phyloP scores from a whole-genome alignment of 2,797 vertebrate species.

The Siniperca obscura region DNA sequence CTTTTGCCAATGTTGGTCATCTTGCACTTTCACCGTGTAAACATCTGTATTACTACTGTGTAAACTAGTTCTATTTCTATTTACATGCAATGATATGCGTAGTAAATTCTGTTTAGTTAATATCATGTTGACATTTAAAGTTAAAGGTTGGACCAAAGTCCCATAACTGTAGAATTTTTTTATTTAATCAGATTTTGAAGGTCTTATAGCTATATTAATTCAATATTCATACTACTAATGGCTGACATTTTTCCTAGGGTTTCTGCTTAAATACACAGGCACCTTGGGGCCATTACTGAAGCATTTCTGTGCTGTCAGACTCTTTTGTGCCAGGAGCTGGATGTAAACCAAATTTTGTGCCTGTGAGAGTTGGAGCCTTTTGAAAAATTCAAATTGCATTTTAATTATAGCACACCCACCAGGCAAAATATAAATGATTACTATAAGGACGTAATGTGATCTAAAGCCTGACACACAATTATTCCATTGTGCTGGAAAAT shows the following conservation, averaged over 20 bases:
- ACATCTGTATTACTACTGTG: neutral
- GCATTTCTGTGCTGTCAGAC: conserved; percentile 65
- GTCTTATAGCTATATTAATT: conserved; percentile 42
- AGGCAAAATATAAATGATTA: conserved; percentile 65
- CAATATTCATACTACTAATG: conserved; percentile 47
- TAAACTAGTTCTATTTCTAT: conserved; percentile 3
- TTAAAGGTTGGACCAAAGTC: conserved; percentile 43
- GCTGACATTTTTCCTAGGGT: conserved; percentile 46
- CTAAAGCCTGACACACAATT: conserved; percentile 60
- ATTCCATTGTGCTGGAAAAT: conserved; percentile 37
- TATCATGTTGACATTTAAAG: conserved; percentile 38
- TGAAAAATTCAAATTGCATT: conserved; percentile 67
- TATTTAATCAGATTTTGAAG: conserved; percentile 58
- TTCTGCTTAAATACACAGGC: conserved; percentile 48
- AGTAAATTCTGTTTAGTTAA: conserved; percentile 7
- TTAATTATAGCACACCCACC: conserved; percentile 69
- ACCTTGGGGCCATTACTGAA: conserved; percentile 62
- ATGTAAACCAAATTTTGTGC: conserved; percentile 61
- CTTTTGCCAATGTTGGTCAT: neutral
- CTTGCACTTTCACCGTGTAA: neutral
- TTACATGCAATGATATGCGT: neutral
- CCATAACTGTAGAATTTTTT: conserved; percentile 25
- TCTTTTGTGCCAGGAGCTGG: conserved; percentile 63
- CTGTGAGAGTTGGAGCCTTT: conserved; percentile 64
- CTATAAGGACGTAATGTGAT: conserved; percentile 59